Evolutionary conservation across 2,888 invertebrate species (phyloP).

Genomic region (Drymonia ruficornis): DNA sequence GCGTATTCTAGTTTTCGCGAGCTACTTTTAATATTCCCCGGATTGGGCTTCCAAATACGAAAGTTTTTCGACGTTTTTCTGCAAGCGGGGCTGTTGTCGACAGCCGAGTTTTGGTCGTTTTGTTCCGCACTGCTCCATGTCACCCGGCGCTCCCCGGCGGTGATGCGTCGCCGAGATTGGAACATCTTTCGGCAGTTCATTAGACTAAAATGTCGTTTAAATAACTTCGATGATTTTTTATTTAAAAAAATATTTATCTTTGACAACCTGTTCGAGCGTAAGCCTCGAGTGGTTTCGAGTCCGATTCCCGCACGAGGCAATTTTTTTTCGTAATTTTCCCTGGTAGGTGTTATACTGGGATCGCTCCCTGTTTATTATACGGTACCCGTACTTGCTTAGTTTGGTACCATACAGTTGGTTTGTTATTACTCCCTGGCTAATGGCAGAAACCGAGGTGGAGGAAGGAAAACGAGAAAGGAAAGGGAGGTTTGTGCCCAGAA

Average conservation of each 20-base stretch:
- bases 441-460: too few species aligned
- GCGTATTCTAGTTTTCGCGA: background rate
- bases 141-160: conserved; percentile 19
- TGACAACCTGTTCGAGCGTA: too few species aligned
- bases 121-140: conserved; percentile 25
- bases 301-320: too few species aligned
- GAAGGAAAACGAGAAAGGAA: too few species aligned
- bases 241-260: background rate
- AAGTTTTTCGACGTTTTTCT: conserved; percentile 33
- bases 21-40: conserved; percentile 21
- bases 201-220: conserved; percentile 19
- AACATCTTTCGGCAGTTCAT: conserved; percentile 33
- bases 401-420: too few species aligned
- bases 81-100: conserved; percentile 26
- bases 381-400: too few species aligned
- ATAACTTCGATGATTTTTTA: conserved; percentile 15
- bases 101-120: conserved; percentile 32
- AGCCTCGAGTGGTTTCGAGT: too few species aligned
- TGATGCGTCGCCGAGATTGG: conserved; percentile 21
- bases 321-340: too few species aligned
- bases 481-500: too few species aligned
- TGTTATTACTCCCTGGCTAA: too few species aligned
- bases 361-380: too few species aligned
- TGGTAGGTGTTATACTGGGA: too few species aligned
- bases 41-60: conserved; percentile 19